These are phyloP conservation scores for Eriocheir sinensis DNA, from an alignment of 1,140 invertebrate species.

Conservation along the genomic window DNA sequence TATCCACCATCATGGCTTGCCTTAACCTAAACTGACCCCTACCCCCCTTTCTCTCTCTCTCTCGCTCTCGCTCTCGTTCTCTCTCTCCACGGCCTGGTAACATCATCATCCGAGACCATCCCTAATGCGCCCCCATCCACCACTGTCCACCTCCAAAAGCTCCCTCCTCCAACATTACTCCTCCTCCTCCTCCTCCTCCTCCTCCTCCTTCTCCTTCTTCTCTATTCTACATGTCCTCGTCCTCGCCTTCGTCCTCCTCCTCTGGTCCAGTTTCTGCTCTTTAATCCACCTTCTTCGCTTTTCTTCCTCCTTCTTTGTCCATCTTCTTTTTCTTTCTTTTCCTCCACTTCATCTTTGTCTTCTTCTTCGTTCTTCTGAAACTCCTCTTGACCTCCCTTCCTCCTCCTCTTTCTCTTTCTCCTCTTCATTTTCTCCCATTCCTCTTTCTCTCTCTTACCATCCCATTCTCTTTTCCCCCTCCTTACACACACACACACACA, in stretches of 20 bases:
- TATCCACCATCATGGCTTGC: background rate
- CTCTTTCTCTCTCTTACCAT: constrained; percentile 43
- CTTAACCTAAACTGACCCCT: background rate
- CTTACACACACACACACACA: background rate
- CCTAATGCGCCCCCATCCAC: background rate
- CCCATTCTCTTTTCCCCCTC: constrained; percentile 41
- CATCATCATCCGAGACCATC: constrained; percentile 40
- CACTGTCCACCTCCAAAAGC: constrained; percentile 7
- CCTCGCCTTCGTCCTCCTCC: background rate
- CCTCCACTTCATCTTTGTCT: background rate
- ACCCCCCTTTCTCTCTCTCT: constrained; percentile 51
- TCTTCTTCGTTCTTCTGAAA: background rate
- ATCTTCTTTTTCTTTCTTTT: background rate
- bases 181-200: constrained; percentile 5
- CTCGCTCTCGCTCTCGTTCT: constrained; percentile 53
- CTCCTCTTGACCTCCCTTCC: background rate
- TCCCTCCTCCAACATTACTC: constrained; percentile 9
- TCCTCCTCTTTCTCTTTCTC: background rate
- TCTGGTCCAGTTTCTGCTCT: too few species aligned
- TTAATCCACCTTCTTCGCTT: background rate
- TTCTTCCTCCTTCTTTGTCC: background rate
- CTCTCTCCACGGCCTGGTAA: background rate
- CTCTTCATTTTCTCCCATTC: background rate
- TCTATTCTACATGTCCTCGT: background rate
- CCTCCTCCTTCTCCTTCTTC: background rate